Evolutionary conservation across 2,797 vertebrate genomes (phyloP).

Genomic region (Hippopotamyrus pictus): DNA sequence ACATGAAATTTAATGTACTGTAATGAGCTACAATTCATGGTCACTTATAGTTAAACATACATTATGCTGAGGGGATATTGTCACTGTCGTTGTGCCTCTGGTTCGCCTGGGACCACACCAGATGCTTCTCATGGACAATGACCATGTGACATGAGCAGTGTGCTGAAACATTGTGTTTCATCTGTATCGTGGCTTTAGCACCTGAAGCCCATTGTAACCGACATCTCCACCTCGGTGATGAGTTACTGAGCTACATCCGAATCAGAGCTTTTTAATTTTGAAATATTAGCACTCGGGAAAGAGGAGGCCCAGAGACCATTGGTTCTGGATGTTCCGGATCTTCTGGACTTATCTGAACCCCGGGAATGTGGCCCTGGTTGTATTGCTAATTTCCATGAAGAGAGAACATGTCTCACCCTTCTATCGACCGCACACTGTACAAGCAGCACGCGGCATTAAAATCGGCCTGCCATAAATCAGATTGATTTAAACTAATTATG

Average conservation of each 20-base stretch:
- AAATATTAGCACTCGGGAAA: not conserved
- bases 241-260: not conserved
- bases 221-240: not conserved
- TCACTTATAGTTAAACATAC: not conserved
- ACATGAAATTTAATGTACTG: not conserved
- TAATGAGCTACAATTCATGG: not conserved
- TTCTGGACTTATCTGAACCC: not conserved
- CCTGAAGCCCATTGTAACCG: not conserved
- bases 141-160: not conserved
- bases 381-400: not conserved
- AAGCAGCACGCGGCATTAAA: not conserved
- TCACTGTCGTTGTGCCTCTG: not conserved
- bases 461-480: not conserved
- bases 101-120: not conserved
- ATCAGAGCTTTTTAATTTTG: not conserved
- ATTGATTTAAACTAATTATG: slow-evolving; percentile 31
- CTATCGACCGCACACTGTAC: not conserved
- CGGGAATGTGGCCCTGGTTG: not conserved
- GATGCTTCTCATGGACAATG: not conserved
- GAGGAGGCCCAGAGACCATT: not conserved
- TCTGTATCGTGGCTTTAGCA: too few relatives aligned
- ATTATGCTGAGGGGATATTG: not conserved
- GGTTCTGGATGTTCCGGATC: not conserved
- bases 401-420: not conserved
- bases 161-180: not conserved